Percentiles rank a stretch among this genome's conserved stretches.
These are phyloP conservation scores for Cataglyphis altisquamis DNA, from an alignment of 2,888 invertebrate species.

Conservation along the genomic window DNA sequence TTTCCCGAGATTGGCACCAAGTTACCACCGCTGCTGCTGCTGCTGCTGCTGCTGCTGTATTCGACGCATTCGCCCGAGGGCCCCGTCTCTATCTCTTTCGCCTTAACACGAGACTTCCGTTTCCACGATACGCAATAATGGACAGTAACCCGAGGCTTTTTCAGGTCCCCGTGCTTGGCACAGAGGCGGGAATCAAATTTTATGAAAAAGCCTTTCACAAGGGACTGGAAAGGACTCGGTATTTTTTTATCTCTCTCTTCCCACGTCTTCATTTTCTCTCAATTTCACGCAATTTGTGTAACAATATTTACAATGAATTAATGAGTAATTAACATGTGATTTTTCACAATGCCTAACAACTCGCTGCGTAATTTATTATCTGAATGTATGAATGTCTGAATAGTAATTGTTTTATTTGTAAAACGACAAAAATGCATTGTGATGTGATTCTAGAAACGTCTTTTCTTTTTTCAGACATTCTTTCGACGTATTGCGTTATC, in stretches of 20 bases:
- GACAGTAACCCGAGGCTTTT: conserved; percentile 41
- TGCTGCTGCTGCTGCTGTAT: conserved; percentile 25
- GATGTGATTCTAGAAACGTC: neutral
- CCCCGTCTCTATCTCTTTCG: conserved; percentile 65
- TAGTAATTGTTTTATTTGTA: neutral
- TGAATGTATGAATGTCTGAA: neutral
- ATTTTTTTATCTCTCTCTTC: neutral
- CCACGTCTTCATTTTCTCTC: conserved; percentile 11
- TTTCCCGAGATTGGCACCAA: conserved; percentile 59
- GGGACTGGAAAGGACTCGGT: neutral
- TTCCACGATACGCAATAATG: conserved; percentile 69
- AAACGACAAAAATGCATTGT: neutral
- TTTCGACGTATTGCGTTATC: neutral
- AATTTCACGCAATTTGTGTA: conserved; percentile 22
- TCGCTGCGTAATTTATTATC: neutral
- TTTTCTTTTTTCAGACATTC: neutral
- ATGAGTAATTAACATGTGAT: neutral
- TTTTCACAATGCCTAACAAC: neutral
- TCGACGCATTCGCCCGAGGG: conserved; percentile 67
- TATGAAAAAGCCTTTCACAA: conserved; percentile 37
- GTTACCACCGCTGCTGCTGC: conserved; percentile 26
- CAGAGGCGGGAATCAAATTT: conserved; percentile 13
- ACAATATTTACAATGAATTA: neutral
- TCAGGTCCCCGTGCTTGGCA: conserved; percentile 22
- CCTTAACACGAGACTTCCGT: conserved; percentile 79